Conservation (phyloP, 2,113 vertebrate genomes). For the Atrichornis clamosus region DNA sequence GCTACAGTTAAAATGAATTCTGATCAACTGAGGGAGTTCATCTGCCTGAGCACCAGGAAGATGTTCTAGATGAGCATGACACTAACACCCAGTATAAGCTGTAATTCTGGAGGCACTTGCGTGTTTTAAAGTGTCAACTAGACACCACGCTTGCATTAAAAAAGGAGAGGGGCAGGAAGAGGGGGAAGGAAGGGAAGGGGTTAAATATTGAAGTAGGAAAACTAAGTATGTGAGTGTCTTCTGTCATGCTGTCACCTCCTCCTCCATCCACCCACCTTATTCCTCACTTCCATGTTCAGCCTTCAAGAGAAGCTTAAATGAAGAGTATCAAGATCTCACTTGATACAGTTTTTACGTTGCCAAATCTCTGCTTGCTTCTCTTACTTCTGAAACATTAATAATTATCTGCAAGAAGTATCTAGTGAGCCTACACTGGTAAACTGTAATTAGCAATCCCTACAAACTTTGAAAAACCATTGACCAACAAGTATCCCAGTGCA, state of each 20-base stretch:
- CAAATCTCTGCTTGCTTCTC: neutral
- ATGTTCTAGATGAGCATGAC: neutral
- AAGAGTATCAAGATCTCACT: neutral
- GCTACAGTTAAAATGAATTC: neutral
- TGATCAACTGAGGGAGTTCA: neutral
- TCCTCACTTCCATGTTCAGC: neutral
- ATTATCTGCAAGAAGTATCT: conserved; percentile 28
- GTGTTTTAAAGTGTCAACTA: neutral
- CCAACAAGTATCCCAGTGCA: conserved; percentile 55
- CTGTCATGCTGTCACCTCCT: neutral
- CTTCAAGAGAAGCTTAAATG: neutral
- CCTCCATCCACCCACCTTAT: neutral
- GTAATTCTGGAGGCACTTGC: neutral
- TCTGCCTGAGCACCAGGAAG: neutral
- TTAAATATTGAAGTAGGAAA: neutral
- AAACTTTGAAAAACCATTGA: conserved; percentile 50
- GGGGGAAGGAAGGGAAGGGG: neutral
- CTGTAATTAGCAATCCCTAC: conserved; percentile 46
- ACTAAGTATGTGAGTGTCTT: conserved; percentile 16
- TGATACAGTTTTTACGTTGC: neutral
- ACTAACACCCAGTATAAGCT: neutral
- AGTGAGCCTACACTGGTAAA: neutral
- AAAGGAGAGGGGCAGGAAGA: neutral
- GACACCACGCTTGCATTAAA: neutral
- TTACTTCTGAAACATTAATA: conserved; percentile 8